Evolutionary conservation across 2,888 invertebrate genomes (phyloP).

Genomic region (Platycheirus albimanus): DNA sequence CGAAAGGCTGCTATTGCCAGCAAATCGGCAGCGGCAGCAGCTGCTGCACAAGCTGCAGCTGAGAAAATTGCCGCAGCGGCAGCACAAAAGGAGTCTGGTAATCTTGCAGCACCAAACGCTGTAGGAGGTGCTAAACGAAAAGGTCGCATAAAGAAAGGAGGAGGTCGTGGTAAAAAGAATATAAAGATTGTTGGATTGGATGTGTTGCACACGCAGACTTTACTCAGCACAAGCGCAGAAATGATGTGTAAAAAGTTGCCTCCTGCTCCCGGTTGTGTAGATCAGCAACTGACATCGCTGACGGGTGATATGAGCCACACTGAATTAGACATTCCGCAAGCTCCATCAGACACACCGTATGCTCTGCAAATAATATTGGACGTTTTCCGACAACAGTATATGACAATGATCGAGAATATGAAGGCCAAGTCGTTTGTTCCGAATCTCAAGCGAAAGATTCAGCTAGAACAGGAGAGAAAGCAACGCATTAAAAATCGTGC

Average conservation of each 20-base stretch:
- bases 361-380: slow-evolving; percentile 94
- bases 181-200: slow-evolving; percentile 93
- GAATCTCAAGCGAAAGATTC: slow-evolving; percentile 89
- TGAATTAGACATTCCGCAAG: slow-evolving; percentile 91
- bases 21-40: slow-evolving; percentile 80
- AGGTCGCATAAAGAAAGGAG: slow-evolving; percentile 86
- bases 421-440: slow-evolving; percentile 89
- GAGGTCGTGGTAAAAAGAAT: slow-evolving; percentile 85
- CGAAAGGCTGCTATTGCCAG: slow-evolving; percentile 81
- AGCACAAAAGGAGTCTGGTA: slow-evolving; percentile 71
- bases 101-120: slow-evolving; percentile 39
- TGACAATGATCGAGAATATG: slow-evolving; percentile 93
- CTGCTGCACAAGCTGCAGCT: slow-evolving; percentile 78
- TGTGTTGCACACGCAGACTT: slow-evolving; percentile 93
- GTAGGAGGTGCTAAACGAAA: slow-evolving; percentile 79
- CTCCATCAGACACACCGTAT: slow-evolving; percentile 91
- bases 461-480: slow-evolving; percentile 92
- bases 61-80: slow-evolving; percentile 81
- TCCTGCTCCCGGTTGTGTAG: slow-evolving; percentile 95
- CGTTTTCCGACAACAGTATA: slow-evolving; percentile 92
- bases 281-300: slow-evolving; percentile 93
- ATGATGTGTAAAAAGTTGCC: slow-evolving; percentile 89
- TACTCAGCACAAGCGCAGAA: slow-evolving; percentile 92
- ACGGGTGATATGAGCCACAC: slow-evolving; percentile 89
- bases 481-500: slow-evolving; percentile 91